A percentile compares a stretch with the other conserved stretches of the same genome.
Evolutionary conservation across 2,113 vertebrate genomes (phyloP).

Genomic region (Dermatemys mawii): DNA sequence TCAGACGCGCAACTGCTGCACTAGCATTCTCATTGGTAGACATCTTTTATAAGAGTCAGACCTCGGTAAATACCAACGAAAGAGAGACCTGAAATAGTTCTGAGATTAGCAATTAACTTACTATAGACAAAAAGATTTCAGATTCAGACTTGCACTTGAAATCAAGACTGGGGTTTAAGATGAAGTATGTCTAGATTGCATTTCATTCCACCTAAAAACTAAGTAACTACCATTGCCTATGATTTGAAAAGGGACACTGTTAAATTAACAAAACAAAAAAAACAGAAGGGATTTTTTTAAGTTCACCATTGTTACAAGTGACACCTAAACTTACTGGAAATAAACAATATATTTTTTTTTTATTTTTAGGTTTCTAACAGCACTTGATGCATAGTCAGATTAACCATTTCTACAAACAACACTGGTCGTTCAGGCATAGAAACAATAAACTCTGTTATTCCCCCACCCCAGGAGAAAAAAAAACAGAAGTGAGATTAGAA

Average conservation of each 20-base stretch:
- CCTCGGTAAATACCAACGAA: neutral
- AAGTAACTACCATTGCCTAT: neutral
- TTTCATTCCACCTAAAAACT: too few relatives aligned
- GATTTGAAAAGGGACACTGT: neutral
- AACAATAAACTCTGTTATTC: neutral
- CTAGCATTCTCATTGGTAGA: slow-evolving; percentile 82
- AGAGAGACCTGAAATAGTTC: neutral
- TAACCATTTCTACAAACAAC: neutral
- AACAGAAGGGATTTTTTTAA: neutral
- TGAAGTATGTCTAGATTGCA: neutral
- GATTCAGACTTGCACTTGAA: neutral
- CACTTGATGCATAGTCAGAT: neutral
- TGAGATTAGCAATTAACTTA: neutral
- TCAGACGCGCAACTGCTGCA: slow-evolving; percentile 79
- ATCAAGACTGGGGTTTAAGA: neutral
- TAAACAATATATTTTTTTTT: neutral
- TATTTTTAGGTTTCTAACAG: neutral
- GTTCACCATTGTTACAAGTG: neutral
- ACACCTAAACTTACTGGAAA: neutral
- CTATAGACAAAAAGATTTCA: neutral
- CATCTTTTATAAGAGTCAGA: slow-evolving; percentile 75
- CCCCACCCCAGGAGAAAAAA: neutral
- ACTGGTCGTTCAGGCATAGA: neutral
- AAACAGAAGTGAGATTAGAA: neutral
- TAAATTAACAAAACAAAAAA: too few relatives aligned